Percentiles rank a stretch among this genome's conserved stretches.
phyloP scores from a whole-genome alignment of 2,797 vertebrate genomes.

The Salarias fasciatus region DNA sequence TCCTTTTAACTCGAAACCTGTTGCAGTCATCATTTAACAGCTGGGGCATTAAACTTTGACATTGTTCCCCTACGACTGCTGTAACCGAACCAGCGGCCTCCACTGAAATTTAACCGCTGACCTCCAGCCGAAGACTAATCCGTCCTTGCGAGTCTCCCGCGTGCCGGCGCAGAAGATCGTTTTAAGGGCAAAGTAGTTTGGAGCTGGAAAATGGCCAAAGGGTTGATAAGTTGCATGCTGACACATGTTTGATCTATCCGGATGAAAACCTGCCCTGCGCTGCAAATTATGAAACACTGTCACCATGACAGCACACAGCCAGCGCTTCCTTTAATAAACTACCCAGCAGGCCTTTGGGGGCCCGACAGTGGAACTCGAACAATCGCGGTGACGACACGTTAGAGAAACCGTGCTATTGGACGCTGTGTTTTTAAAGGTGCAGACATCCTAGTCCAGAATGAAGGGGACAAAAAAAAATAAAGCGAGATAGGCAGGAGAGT shows the following conservation, averaged over 20 bases:
- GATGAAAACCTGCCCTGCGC: slow-evolving; percentile 57
- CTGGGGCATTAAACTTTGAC: slow-evolving; percentile 29
- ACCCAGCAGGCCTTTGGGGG: slow-evolving; percentile 73
- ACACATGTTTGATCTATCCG: slow-evolving; percentile 60
- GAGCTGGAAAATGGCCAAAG: slow-evolving; percentile 53
- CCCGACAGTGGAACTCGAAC: slow-evolving; percentile 43
- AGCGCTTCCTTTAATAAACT: slow-evolving; percentile 70
- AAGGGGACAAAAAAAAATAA: slow-evolving; percentile 7
- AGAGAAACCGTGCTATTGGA: slow-evolving; percentile 15
- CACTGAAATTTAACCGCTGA: slow-evolving; percentile 16
- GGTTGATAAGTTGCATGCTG: slow-evolving; percentile 57
- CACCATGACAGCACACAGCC: slow-evolving; percentile 45
- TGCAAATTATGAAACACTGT: slow-evolving; percentile 69
- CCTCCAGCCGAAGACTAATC: slow-evolving; percentile 30
- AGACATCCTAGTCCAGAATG: slow-evolving; percentile 18
- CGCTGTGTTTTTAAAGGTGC: slow-evolving; percentile 40
- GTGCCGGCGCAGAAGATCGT: slow-evolving; percentile 26
- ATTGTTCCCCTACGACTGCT: slow-evolving; percentile 18
- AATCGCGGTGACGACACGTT: slow-evolving; percentile 34
- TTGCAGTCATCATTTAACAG: slow-evolving; percentile 35
- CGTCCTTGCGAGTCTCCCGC: slow-evolving; percentile 31
- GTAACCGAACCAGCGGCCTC: slow-evolving; percentile 20
- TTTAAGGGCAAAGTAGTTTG: slow-evolving; percentile 48
- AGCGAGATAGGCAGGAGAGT: slow-evolving; percentile 6
- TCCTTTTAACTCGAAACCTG: slow-evolving; percentile 21